Evolutionary conservation across 2,888 invertebrate genomes (phyloP), one percentile per base, ranked within the genome.

Genomic region (Drosophila algonquin): DNA sequence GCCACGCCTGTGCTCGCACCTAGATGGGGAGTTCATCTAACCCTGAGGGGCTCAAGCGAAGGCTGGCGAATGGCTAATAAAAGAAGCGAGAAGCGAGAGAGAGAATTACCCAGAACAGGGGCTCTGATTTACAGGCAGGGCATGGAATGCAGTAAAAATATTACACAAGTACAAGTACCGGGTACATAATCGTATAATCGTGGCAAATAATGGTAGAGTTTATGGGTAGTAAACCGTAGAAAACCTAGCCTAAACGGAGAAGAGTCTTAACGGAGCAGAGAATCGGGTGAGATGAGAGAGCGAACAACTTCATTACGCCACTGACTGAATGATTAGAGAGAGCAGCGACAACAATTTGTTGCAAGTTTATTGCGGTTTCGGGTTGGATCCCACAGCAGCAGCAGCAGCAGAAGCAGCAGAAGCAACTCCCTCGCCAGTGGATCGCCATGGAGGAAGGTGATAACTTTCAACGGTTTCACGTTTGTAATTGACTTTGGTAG

Each of bases 401-500:
- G 14, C 40, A 40, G n/a, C n/a, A n/a, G n/a, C n/a, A n/a, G n/a
- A n/a, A 40, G n/a, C 14, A n/a, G n/a, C 35, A 35, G 32, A 10
- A 10, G 40, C 40, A 45, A 48, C 73, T 53, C 56, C 54, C 52
- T 55, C 56, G 45, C 61, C 51, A 35, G 58, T 47, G 70, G 65
- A 52, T 45, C 53, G 30, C 30, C 32, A 32, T 6, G 40, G 6
- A 40, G 40, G 67, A 75, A 82, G 88, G 88, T 87, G 85, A 89
- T 89, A 86, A 89, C 85, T 86, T 86, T 87, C 86, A 86, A 89
- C 89, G 81, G 85, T 85, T 85, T 85, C 86, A 85, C 86, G 79
- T 80, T 78, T 74, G 78, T 75, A 87, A 87, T 86, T 89, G 82
- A 85, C 81, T 82, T 68, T 63, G 63, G 75, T 14, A 44, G 63